Percentiles rank a stretch among this genome's conserved stretches.
Evolutionary conservation across 2,113 vertebrate genomes (phyloP).

Genomic region (Oxyura jamaicensis): DNA sequence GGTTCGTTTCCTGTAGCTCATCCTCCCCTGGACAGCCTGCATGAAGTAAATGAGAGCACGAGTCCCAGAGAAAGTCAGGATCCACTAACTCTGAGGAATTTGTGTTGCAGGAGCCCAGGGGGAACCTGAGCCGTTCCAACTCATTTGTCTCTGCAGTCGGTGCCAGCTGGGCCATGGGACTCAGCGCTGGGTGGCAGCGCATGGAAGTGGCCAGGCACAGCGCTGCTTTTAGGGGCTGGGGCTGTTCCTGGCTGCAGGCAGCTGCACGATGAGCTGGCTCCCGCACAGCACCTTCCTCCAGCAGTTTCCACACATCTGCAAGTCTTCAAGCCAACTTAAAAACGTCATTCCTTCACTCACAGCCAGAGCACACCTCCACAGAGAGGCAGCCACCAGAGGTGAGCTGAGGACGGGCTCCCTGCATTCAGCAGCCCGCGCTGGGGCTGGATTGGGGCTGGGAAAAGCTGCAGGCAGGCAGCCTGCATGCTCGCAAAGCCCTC

Average conservation of each 20-base stretch:
- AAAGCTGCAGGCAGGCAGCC: not conserved
- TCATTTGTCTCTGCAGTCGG: not conserved
- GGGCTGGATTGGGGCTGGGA: not conserved
- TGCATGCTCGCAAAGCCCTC: not conserved
- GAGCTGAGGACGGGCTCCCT: not conserved
- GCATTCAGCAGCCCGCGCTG: not conserved
- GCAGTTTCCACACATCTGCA: not conserved
- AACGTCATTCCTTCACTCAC: not conserved
- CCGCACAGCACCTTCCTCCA: not conserved
- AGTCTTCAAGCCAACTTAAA: not conserved
- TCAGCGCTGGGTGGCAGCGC: accelerated
- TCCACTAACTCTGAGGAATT: not conserved
- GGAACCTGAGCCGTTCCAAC: not conserved
- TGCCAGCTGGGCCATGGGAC: accelerated
- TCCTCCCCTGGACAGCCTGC: not conserved
- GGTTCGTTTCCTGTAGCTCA: not conserved
- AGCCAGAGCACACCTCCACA: not conserved
- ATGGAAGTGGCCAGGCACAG: not conserved
- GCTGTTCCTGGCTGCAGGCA: not conserved
- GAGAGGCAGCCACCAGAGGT: not conserved
- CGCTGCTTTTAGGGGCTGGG: not conserved
- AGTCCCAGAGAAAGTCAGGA: not conserved
- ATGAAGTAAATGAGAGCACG: not conserved
- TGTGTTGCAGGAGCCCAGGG: not conserved
- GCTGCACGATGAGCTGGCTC: not conserved